phyloP scores from a whole-genome alignment of 1,140 invertebrate species.

The Philotrypesis tridentata region DNA sequence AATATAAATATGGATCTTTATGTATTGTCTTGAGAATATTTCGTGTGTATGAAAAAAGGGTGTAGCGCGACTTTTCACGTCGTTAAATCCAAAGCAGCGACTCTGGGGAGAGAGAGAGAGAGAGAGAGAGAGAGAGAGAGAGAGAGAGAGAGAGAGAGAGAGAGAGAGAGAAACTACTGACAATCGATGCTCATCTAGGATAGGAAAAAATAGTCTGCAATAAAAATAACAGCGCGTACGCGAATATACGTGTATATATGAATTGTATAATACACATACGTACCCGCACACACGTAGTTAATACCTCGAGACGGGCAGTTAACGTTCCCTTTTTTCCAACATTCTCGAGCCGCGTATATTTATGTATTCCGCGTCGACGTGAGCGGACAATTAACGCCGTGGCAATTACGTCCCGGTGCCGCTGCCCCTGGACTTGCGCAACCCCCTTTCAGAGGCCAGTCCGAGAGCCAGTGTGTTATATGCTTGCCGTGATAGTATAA shows the following conservation, averaged over 20 bases:
- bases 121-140: no score
- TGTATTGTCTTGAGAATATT: neutral
- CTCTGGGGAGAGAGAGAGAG: no score
- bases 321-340: slow-evolving; percentile 17
- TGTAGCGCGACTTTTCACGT: neutral
- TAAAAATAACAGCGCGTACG: neutral
- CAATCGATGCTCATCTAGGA: neutral
- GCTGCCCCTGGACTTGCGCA: neutral
- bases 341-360: slow-evolving; percentile 25
- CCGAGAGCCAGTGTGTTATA: neutral
- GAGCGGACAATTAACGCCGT: slow-evolving; percentile 51
- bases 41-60: neutral
- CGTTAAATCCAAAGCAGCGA: slow-evolving; percentile 26
- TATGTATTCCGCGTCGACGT: slow-evolving; percentile 40
- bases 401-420: slow-evolving; percentile 49
- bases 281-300: neutral
- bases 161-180: no score
- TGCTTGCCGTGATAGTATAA: slow-evolving; percentile 22
- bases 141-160: no score
- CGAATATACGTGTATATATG: no score
- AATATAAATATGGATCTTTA: neutral
- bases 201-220: neutral
- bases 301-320: slow-evolving; percentile 5
- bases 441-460: neutral
- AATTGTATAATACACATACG: neutral